Percentiles rank a stretch among this genome's conserved stretches.
These are phyloP conservation scores for Gracilinanus agilis DNA, from an alignment of 2,113 vertebrate species.

Conservation along the genomic window DNA sequence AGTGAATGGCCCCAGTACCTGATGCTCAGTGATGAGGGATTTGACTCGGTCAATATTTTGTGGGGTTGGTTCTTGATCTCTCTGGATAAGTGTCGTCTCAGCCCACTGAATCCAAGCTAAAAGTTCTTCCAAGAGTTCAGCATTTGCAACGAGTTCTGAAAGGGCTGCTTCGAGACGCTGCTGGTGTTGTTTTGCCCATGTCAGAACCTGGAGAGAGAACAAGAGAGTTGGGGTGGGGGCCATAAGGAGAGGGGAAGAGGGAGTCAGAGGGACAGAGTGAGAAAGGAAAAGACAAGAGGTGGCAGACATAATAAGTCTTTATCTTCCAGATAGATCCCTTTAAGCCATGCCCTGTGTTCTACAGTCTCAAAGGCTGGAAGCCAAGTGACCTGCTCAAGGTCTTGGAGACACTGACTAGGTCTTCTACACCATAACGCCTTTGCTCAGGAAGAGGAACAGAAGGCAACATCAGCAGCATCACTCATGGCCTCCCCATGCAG, in stretches of 20 bases:
- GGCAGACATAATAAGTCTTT: not conserved
- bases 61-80: conserved; percentile 93
- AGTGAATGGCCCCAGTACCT: conserved; percentile 85
- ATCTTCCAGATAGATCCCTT: not conserved
- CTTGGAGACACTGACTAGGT: not conserved
- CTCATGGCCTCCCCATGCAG: not conserved
- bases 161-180: conserved; percentile 94
- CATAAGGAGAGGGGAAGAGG: not conserved
- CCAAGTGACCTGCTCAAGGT: not conserved
- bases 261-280: not conserved
- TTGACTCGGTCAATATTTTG: conserved; percentile 97
- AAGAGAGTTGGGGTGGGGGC: rapidly evolving
- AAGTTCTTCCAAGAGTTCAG: conserved; percentile 95
- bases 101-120: conserved; percentile 97
- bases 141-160: conserved; percentile 93
- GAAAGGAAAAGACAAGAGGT: not conserved
- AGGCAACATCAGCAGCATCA: not conserved
- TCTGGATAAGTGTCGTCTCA: conserved; percentile 94
- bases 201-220: conserved; percentile 89
- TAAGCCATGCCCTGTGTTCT: not conserved
- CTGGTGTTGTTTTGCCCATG: conserved; percentile 98
- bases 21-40: conserved; percentile 94
- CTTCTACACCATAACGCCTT: not conserved
- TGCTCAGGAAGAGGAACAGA: conserved; percentile 7
- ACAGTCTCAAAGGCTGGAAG: not conserved